Percentiles rank a stretch among this genome's conserved stretches.
Conservation (phyloP, 2,888 invertebrate genomes). For the Unio pictorum region DNA sequence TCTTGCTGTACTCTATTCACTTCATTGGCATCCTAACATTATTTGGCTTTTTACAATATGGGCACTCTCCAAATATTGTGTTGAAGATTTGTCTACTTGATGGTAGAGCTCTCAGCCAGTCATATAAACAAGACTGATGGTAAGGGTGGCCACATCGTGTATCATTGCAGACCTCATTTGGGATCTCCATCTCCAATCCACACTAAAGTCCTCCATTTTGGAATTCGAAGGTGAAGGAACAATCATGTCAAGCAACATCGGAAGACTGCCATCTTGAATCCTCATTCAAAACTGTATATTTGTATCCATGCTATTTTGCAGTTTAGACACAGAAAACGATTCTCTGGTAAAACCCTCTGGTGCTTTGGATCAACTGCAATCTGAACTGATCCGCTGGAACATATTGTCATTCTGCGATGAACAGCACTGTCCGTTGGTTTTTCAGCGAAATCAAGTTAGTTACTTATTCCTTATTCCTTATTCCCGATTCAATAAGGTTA, state of each 20-base stretch:
- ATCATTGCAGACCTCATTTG: conserved; percentile 69
- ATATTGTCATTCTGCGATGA: too few relatives aligned
- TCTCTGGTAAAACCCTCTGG: too few relatives aligned
- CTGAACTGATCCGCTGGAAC: too few relatives aligned
- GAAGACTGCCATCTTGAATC: conserved; percentile 56
- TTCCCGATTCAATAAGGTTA: too few relatives aligned
- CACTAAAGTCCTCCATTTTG: conserved; percentile 69
- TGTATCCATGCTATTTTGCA: too few relatives aligned
- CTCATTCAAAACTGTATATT: conserved; percentile 34
- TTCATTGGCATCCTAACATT: too few relatives aligned
- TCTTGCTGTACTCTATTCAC: too few relatives aligned
- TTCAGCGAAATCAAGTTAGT: too few relatives aligned
- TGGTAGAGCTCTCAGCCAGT: conserved; percentile 69
- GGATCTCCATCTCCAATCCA: conserved; percentile 64
- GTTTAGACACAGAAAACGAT: too few relatives aligned
- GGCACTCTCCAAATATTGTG: conserved; percentile 71
- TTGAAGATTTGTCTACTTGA: conserved; percentile 69
- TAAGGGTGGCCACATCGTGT: conserved; percentile 68
- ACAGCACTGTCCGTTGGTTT: too few relatives aligned
- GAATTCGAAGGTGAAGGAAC: conserved; percentile 67
- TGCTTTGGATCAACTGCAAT: too few relatives aligned
- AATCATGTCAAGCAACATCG: conserved; percentile 57
- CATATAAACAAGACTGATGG: conserved; percentile 69
- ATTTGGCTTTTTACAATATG: conserved; percentile 66
- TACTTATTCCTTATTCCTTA: too few relatives aligned